Evolutionary conservation across 1,140 invertebrate genomes (phyloP).

Genomic region (Apis laboriosa): DNA sequence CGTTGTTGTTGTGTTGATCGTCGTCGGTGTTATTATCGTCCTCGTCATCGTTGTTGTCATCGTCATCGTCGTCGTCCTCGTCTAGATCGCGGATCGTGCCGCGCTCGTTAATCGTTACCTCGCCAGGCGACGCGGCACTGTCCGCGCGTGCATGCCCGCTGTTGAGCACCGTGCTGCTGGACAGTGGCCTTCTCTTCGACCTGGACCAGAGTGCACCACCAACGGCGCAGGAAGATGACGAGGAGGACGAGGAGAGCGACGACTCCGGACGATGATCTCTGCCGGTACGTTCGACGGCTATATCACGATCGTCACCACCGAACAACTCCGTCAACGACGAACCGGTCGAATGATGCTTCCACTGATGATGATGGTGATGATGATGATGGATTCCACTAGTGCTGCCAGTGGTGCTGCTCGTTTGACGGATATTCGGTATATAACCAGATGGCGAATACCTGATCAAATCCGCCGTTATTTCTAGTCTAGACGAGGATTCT

Average conservation of each 20-base stretch:
- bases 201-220: constrained; percentile 48
- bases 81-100: constrained; percentile 29
- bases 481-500: constrained; percentile 72
- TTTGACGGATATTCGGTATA: constrained; percentile 82
- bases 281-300: constrained; percentile 33
- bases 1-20: constrained; percentile 59
- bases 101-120: constrained; percentile 68
- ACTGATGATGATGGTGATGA: constrained; percentile 23
- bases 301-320: constrained; percentile 67
- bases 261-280: constrained; percentile 62
- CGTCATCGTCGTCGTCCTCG: constrained; percentile 58
- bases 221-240: constrained; percentile 54
- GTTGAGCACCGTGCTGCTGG: constrained; percentile 62
- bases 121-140: constrained; percentile 63
- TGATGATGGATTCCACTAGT: constrained; percentile 9
- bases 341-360: constrained; percentile 58
- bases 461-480: constrained; percentile 80
- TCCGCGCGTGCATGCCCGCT: constrained; percentile 61
- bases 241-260: constrained; percentile 62
- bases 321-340: constrained; percentile 63
- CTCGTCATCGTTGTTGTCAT: constrained; percentile 44
- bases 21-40: constrained; percentile 53
- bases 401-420: constrained; percentile 45
- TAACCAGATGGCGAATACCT: constrained; percentile 85
- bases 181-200: constrained; percentile 59